Evolutionary conservation across 2,113 vertebrate species (phyloP).

Genomic region (Mus musculus): GRCm39 chr5:138812001-138812500

Average conservation of each 20-base stretch:
- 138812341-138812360: background rate
- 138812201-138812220: background rate
- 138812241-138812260: background rate
- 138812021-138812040: background rate
- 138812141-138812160: too few relatives aligned
- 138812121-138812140: background rate
- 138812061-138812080: background rate
- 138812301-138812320: background rate
- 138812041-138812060: background rate
- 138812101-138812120: background rate
- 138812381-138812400: too few relatives aligned
- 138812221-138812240: background rate
- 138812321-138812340: background rate
- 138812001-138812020: background rate
- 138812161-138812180: background rate
- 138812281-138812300: background rate
- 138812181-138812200: background rate
- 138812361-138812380: background rate
- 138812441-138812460: accelerated
- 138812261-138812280: background rate
- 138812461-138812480: too few relatives aligned
- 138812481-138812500: too few relatives aligned
- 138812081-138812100: background rate
- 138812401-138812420: too few relatives aligned
- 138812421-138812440: too few relatives aligned